A percentile compares a stretch with the other conserved stretches of the same genome.
Conservation (phyloP, 1,140 invertebrate genomes). For the Drosophila lowei region DNA sequence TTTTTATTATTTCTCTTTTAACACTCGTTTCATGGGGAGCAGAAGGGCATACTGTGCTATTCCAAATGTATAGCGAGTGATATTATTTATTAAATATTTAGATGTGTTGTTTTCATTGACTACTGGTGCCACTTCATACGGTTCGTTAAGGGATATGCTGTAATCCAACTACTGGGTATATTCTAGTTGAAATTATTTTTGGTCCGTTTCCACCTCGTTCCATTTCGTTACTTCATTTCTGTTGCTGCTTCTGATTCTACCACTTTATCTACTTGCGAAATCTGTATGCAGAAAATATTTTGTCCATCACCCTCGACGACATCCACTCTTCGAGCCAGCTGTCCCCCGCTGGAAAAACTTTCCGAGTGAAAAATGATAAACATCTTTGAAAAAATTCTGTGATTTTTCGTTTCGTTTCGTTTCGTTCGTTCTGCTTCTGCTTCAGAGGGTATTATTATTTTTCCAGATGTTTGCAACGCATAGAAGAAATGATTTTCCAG, state of each 20-base stretch:
- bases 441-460: background rate
- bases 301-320: slow-evolving; percentile 52
- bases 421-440: slow-evolving; percentile 19
- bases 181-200: too few relatives aligned
- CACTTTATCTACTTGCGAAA: slow-evolving; percentile 76
- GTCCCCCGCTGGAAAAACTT: slow-evolving; percentile 43
- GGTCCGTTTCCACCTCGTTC: too few relatives aligned
- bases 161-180: too few relatives aligned
- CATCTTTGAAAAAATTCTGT: slow-evolving; percentile 76
- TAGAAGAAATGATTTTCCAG: background rate
- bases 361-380: slow-evolving; percentile 64
- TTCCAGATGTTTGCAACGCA: too few relatives aligned
- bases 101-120: too few relatives aligned
- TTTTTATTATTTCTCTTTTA: slow-evolving; percentile 17
- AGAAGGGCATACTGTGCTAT: too few relatives aligned
- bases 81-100: too few relatives aligned
- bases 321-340: too few relatives aligned
- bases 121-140: too few relatives aligned
- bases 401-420: slow-evolving; percentile 59
- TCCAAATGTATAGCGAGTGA: too few relatives aligned
- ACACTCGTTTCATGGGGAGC: too few relatives aligned
- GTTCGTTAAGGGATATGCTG: too few relatives aligned
- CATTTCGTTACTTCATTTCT: slow-evolving; percentile 37
- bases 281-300: slow-evolving; percentile 81
- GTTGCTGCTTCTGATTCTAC: slow-evolving; percentile 16